phyloP scores from a whole-genome alignment of 2,113 vertebrate genomes.

The Pelmatolapia mariae region DNA sequence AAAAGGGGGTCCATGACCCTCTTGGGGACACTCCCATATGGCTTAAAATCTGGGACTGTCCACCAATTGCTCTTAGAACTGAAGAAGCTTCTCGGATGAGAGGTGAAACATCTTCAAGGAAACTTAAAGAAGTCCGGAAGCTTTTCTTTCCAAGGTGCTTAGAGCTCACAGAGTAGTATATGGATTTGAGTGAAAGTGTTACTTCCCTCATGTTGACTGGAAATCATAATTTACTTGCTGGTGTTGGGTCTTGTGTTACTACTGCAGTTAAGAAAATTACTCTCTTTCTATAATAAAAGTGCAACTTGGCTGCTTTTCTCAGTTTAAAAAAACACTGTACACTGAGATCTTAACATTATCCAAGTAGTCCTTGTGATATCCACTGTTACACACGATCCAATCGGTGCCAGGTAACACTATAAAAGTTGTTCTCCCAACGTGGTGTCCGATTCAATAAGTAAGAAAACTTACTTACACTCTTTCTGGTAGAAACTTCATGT shows the following conservation, averaged over 20 bases:
- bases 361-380: neutral
- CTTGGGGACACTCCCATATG: neutral
- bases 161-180: neutral
- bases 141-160: neutral
- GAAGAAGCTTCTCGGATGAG: neutral
- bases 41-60: neutral
- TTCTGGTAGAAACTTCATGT: neutral
- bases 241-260: neutral
- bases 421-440: neutral
- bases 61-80: neutral
- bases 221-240: neutral
- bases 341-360: neutral
- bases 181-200: neutral
- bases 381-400: neutral
- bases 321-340: neutral
- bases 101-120: neutral
- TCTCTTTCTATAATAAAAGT: neutral
- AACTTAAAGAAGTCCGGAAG: neutral
- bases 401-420: neutral
- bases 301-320: neutral
- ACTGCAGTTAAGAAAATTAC: neutral
- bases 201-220: neutral
- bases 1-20: neutral
- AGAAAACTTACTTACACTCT: neutral
- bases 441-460: neutral